These are phyloP conservation scores for Himalopsyche anomala DNA, from an alignment of 2,888 invertebrate genomes.

Conservation along the genomic window DNA sequence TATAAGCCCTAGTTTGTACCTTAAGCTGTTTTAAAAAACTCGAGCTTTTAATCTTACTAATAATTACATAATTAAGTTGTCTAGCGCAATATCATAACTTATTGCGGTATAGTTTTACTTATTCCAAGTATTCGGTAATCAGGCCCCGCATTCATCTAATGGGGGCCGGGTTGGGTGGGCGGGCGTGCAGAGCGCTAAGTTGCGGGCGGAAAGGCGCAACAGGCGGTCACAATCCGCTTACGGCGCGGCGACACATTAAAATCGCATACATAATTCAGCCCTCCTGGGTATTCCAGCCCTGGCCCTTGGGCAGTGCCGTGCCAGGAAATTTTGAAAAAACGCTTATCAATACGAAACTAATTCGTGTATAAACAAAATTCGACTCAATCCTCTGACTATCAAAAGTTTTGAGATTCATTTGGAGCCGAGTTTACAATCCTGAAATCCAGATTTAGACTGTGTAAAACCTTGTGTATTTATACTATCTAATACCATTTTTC, in stretches of 20 bases:
- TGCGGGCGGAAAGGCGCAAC: slow-evolving; percentile 54
- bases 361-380: too few species aligned
- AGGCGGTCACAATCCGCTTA: slow-evolving; percentile 65
- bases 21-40: too few species aligned
- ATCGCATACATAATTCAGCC: slow-evolving; percentile 64
- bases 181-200: slow-evolving; percentile 39
- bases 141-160: neutral
- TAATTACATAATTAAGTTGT: neutral
- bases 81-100: neutral
- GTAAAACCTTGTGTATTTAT: too few species aligned
- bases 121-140: neutral
- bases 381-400: too few species aligned
- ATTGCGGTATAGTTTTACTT: neutral
- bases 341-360: too few species aligned
- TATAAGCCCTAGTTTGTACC: too few species aligned
- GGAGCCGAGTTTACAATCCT: too few species aligned
- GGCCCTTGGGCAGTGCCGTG: neutral
- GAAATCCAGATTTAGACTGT: too few species aligned
- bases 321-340: neutral
- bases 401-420: too few species aligned
- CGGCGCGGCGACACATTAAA: slow-evolving; percentile 65
- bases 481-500: too few species aligned
- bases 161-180: neutral
- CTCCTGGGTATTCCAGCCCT: slow-evolving; percentile 7
- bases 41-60: neutral